These are phyloP conservation scores for Noctilio leporinus DNA, from an alignment of 2,113 vertebrate genomes.

Conservation along the genomic window DNA sequence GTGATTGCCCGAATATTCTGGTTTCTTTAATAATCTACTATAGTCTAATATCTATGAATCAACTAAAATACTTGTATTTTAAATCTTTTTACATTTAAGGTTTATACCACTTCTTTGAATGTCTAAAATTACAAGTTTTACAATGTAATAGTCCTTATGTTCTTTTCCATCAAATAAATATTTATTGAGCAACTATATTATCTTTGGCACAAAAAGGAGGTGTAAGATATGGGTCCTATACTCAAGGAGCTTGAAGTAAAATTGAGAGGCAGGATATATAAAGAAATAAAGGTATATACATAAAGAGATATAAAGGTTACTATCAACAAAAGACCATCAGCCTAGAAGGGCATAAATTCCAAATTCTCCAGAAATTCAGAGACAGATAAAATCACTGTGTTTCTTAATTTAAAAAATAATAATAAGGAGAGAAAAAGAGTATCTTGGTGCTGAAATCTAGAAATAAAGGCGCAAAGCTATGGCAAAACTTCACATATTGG, in stretches of 20 bases:
- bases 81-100: background rate
- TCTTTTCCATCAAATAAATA: constrained; percentile 22
- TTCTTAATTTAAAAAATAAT: no score
- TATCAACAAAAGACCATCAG: background rate
- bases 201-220: background rate
- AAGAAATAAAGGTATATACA: background rate
- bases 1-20: background rate
- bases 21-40: background rate
- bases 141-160: background rate
- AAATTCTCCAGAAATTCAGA: constrained; percentile 4
- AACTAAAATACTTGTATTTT: background rate
- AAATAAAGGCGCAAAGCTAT: background rate
- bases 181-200: constrained; percentile 7
- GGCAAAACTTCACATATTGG: background rate
- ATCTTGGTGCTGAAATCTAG: background rate
- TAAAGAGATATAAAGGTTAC: background rate
- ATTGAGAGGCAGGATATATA: background rate
- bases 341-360: background rate
- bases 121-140: constrained; percentile 7
- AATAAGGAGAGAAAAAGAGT: background rate
- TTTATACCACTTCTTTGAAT: background rate
- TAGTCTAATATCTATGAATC: background rate
- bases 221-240: background rate
- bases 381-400: background rate
- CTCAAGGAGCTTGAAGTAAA: background rate